Conservation (phyloP, 2,888 invertebrate species). For the Nymphalis urticae region DNA sequence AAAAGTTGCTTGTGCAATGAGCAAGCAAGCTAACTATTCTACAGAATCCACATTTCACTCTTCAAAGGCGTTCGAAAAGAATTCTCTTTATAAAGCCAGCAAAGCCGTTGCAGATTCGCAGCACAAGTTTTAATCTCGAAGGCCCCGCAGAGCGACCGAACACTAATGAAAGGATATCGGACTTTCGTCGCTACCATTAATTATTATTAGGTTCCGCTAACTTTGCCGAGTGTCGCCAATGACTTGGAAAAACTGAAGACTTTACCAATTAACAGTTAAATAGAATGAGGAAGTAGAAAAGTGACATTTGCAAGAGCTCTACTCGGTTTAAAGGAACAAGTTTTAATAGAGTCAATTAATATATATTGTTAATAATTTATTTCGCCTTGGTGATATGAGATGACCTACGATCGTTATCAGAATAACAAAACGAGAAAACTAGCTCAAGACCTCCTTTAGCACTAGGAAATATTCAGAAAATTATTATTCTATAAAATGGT, state of each 20-base stretch:
- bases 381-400: not conserved
- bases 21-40: constrained; percentile 36
- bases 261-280: constrained; percentile 67
- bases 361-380: not conserved
- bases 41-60: constrained; percentile 51
- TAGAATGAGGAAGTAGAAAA: constrained; percentile 51
- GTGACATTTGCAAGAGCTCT: constrained; percentile 45
- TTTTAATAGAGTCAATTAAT: not conserved
- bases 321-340: not conserved
- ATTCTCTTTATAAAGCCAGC: constrained; percentile 60
- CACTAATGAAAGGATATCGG: constrained; percentile 81
- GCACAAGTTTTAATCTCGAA: constrained; percentile 78
- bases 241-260: constrained; percentile 74
- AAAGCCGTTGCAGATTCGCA: constrained; percentile 57
- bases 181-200: constrained; percentile 76
- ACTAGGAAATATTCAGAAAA: not conserved
- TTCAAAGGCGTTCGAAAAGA: constrained; percentile 58
- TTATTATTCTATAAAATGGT: not conserved
- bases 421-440: not conserved
- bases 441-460: not conserved
- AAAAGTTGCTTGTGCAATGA: constrained; percentile 29
- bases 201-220: constrained; percentile 77
- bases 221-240: constrained; percentile 65
- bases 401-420: constrained; percentile 1
- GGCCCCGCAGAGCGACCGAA: constrained; percentile 60